phyloP scores from a whole-genome alignment of 2,888 invertebrate species.

The Drosophila conformis region DNA sequence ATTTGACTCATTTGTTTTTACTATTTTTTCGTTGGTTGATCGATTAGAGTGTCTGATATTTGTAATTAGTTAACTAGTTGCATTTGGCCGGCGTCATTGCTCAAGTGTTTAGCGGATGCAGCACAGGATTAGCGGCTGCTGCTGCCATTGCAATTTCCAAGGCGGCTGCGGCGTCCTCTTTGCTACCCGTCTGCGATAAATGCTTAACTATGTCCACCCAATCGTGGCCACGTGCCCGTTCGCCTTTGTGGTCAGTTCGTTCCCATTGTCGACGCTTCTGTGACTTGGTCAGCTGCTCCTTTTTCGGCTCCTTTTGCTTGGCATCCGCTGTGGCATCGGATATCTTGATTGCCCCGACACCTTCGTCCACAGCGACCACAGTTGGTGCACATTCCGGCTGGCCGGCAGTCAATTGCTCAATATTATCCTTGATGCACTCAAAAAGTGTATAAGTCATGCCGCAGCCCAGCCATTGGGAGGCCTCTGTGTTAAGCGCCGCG shows the following conservation, averaged over 20 bases:
- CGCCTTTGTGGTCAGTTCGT: constrained; percentile 92
- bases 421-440: constrained; percentile 94
- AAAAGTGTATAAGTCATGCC: constrained; percentile 98
- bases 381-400: constrained; percentile 87
- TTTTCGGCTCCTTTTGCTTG: constrained; percentile 88
- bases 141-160: constrained; percentile 45
- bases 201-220: constrained; percentile 99
- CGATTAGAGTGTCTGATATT: constrained; percentile 26
- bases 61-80: constrained; percentile 31
- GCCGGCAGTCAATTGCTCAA: constrained; percentile 88
- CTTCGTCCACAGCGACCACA: constrained; percentile 71
- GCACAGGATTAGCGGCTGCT: constrained; percentile 25
- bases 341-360: constrained; percentile 81
- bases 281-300: constrained; percentile 94
- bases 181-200: constrained; percentile 90
- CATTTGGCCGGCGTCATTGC: constrained; percentile 7
- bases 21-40: constrained; percentile 13
- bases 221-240: constrained; percentile 95
- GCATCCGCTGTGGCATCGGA: constrained; percentile 81
- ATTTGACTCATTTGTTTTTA: constrained; percentile 15
- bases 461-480: constrained; percentile 93
- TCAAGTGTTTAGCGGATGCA: constrained; percentile 48
- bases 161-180: constrained; percentile 68
- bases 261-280: constrained; percentile 96
- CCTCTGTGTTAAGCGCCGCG: constrained; percentile 88